These are phyloP conservation scores for Watsonalla binaria DNA, from an alignment of 2,888 invertebrate species.

Conservation along the genomic window DNA sequence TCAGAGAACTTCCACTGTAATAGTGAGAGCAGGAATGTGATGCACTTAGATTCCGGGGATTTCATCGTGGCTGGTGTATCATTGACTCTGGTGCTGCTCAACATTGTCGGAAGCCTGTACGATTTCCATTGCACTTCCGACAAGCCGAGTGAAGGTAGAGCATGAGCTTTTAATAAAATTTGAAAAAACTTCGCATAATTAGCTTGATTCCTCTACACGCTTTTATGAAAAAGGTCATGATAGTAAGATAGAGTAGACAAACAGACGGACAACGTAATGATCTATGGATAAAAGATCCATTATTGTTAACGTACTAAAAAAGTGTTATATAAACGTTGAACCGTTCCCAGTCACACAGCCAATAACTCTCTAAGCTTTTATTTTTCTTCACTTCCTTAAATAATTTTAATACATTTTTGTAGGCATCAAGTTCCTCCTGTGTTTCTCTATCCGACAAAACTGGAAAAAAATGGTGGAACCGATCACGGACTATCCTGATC, in stretches of 20 bases:
- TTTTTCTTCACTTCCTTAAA: too few relatives aligned
- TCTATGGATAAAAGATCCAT: too few relatives aligned
- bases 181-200: background rate
- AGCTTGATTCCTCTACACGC: too few relatives aligned
- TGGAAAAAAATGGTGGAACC: slow-evolving; percentile 25
- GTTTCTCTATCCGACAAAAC: slow-evolving; percentile 36
- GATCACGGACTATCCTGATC: slow-evolving; percentile 9
- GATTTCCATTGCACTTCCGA: slow-evolving; percentile 3
- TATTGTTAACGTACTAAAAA: too few relatives aligned
- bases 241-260: too few relatives aligned
- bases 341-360: too few relatives aligned
- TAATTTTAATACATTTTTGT: background rate
- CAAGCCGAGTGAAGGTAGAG: background rate
- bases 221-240: too few relatives aligned
- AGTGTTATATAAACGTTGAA: too few relatives aligned
- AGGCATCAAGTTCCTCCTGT: slow-evolving; percentile 15
- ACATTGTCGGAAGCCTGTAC: slow-evolving; percentile 13
- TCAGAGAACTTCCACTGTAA: slow-evolving; percentile 6
- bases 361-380: too few relatives aligned
- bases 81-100: slow-evolving; percentile 8
- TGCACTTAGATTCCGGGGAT: slow-evolving; percentile 9
- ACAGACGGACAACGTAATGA: too few relatives aligned
- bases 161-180: background rate
- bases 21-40: slow-evolving; percentile 3
- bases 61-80: slow-evolving; percentile 4